Base-by-base conservation (phyloP, 2,888 invertebrate genomes). In the Drosophila neonasuta region DNA sequence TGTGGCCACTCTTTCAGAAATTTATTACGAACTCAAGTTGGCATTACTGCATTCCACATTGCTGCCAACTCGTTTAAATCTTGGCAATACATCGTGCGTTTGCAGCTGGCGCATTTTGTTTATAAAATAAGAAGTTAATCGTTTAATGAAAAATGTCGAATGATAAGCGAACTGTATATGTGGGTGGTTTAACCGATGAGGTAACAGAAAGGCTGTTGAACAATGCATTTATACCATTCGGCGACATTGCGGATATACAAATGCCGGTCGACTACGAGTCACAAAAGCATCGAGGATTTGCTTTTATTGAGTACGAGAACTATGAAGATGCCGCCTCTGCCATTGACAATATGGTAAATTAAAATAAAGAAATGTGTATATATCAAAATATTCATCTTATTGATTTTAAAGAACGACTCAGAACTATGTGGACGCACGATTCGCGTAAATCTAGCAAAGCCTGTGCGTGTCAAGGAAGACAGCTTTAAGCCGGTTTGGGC, bases 251-350 rank as follows among this genome's bases (percentile, higher is more conserved):
- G n/a, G 99, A 99, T 90, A 96, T 99, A 46, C 98, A 99, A 92
- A 97, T 91, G 90, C 99, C 99, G 9, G 92, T 99, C 52, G 99
- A 99, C 92, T 99, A 99, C 92, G 98, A 99, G 91, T 95, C 96
- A 58, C 98, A 99, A 89, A 98, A 97, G 88, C 99, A 99, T 89
- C 93, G 99, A 88, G 99, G 99, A n/a, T 99, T 99, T 92, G 98
- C 99, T 0, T 99, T 99, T 90, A 95, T 99, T 74, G 99, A 99
- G 92, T 99, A 97, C 92, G 99, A 99, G 92, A 93, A 94, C 77
- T 95, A 97, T 8, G 99, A 99, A 92, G 99, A 99, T 93, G 99
- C 99, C n/a, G 96, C 97, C 9, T 97, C 98, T 34, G 99, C 99
- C 49, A 99, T 99, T 84, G 99, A 99, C 91, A 99, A 99, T 88